Base-by-base conservation (phyloP, 23 tunicate genomes). In the Ascidia mentula region DNA sequence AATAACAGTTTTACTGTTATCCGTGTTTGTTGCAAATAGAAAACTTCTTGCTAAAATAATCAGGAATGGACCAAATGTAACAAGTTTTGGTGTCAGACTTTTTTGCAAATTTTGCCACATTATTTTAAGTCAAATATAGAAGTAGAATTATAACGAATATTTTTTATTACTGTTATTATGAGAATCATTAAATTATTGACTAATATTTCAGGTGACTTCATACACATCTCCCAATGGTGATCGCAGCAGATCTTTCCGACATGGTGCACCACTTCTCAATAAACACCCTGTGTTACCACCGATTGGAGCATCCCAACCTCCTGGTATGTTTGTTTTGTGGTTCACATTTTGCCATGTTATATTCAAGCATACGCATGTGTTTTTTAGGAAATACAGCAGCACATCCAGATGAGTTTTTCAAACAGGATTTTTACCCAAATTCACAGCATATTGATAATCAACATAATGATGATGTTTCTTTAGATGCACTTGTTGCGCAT, bases 151-250 rank as follows among this genome's bases (percentile, higher is more conserved):
- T n/a, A n/a, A n/a, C n/a, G n/a, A n/a, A n/a, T n/a, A n/a, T n/a
- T n/a, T n/a, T n/a, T n/a, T n/a, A n/a, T n/a, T n/a, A n/a, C n/a
- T n/a, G n/a, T n/a, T n/a, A n/a, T n/a, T n/a, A n/a, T n/a, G n/a
- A n/a, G n/a, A n/a, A n/a, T n/a, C n/a, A n/a, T n/a, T n/a, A n/a
- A n/a, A n/a, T n/a, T n/a, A n/a, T n/a, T n/a, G n/a, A n/a, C 24
- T 53, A 5, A 5, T 53, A 5, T 53, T n/a, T 28, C 34, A 89
- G 95, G 85, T 84, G 18, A 78, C 95, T 31, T 84, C 95, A 2
- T 89, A 89, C 59, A 89, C 95, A 18, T 89, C 95, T 0, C 95
- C 95, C 18, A 75, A 75, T 74, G 95, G 95, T 42, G 95, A 89
- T 79, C 81, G 95, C 3, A 85, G 88, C 0, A 61, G 70, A 70